These are phyloP conservation scores for Pangasius larnaudii DNA, from an alignment of 2,797 vertebrate genomes.

Conservation along the genomic window DNA sequence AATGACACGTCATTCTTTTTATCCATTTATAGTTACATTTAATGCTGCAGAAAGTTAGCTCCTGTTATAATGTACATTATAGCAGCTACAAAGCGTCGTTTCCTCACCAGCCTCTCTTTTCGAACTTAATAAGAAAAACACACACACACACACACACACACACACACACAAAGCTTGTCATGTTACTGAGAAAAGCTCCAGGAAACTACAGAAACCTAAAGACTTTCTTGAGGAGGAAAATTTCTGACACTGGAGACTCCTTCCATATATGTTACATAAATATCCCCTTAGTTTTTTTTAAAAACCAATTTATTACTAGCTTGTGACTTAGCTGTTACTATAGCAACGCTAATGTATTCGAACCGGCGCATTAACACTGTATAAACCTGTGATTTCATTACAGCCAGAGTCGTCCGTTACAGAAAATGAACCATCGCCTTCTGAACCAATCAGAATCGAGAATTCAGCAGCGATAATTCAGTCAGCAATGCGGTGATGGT, in stretches of 20 bases:
- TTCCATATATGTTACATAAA: too few relatives aligned
- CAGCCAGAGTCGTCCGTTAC: not conserved
- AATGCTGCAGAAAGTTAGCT: not conserved
- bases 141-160: too few relatives aligned
- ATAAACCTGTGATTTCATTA: not conserved
- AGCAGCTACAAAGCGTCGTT: too few relatives aligned
- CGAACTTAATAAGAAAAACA: too few relatives aligned
- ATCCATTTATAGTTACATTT: too few relatives aligned
- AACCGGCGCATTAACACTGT: not conserved
- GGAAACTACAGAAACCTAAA: not conserved
- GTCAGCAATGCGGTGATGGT: not conserved
- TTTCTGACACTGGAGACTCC: not conserved
- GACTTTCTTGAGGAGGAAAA: too few relatives aligned
- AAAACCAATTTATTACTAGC: not conserved
- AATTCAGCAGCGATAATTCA: conserved; percentile 1
- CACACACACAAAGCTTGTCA: too few relatives aligned
- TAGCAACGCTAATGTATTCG: not conserved
- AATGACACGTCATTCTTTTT: not conserved
- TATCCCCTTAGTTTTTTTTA: not conserved
- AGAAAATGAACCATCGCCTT: not conserved
- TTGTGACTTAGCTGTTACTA: not conserved
- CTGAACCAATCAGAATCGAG: not conserved
- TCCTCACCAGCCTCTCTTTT: too few relatives aligned
- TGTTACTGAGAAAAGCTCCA: too few relatives aligned
- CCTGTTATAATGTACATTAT: too few relatives aligned